Base-by-base conservation (phyloP, 2,113 vertebrate genomes). In the Arothron firmamentum region DNA sequence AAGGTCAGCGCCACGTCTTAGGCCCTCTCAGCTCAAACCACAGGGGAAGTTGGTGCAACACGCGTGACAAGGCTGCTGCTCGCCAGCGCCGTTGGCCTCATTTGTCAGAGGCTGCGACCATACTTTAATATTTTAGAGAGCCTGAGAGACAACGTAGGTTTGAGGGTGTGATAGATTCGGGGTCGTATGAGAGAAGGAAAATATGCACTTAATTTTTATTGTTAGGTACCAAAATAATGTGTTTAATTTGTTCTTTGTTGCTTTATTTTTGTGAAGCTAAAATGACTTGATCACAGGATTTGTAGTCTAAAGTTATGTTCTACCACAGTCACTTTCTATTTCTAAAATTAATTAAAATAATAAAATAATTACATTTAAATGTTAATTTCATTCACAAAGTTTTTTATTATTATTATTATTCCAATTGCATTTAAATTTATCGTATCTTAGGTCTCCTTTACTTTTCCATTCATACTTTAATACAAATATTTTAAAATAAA, bases 31-130 rank as follows among this genome's bases (percentile, higher is more conserved):
- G 62, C 0, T 53, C n/a, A 14, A 59, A 49, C 56, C 72, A 47
- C 77, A 82, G 52, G 71, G 72, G 77, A 79, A 59, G 73, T 51
- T 76, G 73, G 74, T 78, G 64, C 63, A 74, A 75, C 72, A 83
- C 21, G 31, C 49, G 63, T 59, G 72, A 75, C 52, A 71, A 59
- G 74, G 55, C 79, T 78, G 68, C 56, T 74, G 62, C 63, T 58
- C 9, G 52, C 67, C 67, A 57, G 67, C 65, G 75, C 63, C 62
- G 75, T 71, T 76, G 55, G 28, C 54, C 75, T 82, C 58, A 48
- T 77, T 79, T 80, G 70, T 80, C 79, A 76, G 55, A 23, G 65
- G 57, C 59, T 81, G 51, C 62, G 55, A 62, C 72, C 75, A 67
- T 10, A 38, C 12, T 12, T 38, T 10, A 38, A 38, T 38, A 47